These are phyloP conservation scores for Papilio aristodemus DNA, from an alignment of 1,140 invertebrate genomes.

Conservation along the genomic window DNA sequence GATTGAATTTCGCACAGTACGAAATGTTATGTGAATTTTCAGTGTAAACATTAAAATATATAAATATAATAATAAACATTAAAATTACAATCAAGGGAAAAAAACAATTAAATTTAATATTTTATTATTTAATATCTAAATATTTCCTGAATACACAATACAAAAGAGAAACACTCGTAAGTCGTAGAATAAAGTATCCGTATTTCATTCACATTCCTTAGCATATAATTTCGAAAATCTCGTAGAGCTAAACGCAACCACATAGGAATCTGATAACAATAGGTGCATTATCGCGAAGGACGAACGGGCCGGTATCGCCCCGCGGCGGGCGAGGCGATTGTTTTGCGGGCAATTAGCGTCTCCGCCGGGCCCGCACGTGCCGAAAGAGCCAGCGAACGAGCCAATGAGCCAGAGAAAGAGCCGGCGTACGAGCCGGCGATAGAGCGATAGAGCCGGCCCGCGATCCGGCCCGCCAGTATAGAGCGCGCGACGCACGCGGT, in stretches of 20 bases:
- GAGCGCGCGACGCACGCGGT: constrained; percentile 68
- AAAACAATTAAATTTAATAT: too few relatives aligned
- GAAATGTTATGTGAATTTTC: too few relatives aligned
- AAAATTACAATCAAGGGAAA: too few relatives aligned
- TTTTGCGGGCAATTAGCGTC: constrained; percentile 78
- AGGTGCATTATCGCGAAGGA: constrained; percentile 53
- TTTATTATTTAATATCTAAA: too few relatives aligned
- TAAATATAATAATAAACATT: too few relatives aligned
- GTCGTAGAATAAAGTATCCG: not conserved
- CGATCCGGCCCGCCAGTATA: constrained; percentile 58
- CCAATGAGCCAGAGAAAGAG: constrained; percentile 35
- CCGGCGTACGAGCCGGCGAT: constrained; percentile 60
- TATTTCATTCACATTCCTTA: not conserved
- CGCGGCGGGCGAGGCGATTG: constrained; percentile 59
- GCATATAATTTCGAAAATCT: not conserved
- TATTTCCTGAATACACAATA: not conserved
- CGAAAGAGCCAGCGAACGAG: constrained; percentile 40
- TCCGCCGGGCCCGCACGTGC: constrained; percentile 59
- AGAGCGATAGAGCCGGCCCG: constrained; percentile 14
- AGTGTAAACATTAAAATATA: too few relatives aligned
- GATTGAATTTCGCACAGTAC: not conserved
- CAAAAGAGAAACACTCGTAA: not conserved
- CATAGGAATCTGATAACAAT: constrained; percentile 38
- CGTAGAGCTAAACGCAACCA: constrained; percentile 35
- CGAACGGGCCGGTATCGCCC: constrained; percentile 57